These are phyloP conservation scores for Thalassophryne amazonica DNA, from an alignment of 2,797 vertebrate species.

Conservation along the genomic window DNA sequence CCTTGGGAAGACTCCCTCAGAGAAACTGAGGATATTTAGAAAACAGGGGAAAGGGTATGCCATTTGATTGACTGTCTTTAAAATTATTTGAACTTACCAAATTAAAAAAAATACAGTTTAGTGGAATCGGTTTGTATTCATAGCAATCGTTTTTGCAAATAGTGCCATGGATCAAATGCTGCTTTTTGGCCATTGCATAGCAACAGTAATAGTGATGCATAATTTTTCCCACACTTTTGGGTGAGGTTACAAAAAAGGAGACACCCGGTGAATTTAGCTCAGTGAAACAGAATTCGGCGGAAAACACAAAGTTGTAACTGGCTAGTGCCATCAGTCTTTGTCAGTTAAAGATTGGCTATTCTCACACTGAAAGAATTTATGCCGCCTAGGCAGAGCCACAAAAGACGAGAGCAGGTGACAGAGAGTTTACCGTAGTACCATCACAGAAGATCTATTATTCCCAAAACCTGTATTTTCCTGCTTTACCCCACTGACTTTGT, in stretches of 20 bases:
- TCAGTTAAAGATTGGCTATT: conserved; percentile 25
- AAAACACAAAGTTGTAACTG: conserved; percentile 24
- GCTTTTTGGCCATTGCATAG: conserved; percentile 38
- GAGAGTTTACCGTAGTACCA: conserved; percentile 36
- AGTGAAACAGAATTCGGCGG: conserved; percentile 21
- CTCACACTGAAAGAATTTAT: conserved; percentile 29
- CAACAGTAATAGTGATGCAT: conserved; percentile 22
- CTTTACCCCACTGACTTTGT: conserved; percentile 31
- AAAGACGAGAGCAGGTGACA: conserved; percentile 19
- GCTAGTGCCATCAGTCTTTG: conserved; percentile 43
- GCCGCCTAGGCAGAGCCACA: background rate
- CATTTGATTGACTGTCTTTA: too few relatives aligned
- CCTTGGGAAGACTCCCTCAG: too few relatives aligned
- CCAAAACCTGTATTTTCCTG: conserved; percentile 1
- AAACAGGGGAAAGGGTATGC: too few relatives aligned
- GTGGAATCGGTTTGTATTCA: too few relatives aligned
- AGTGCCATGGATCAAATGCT: background rate
- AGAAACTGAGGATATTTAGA: too few relatives aligned
- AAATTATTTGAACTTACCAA: too few relatives aligned
- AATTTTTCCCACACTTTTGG: conserved; percentile 14
- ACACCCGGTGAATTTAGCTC: conserved; percentile 9
- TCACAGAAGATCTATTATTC: conserved; percentile 41
- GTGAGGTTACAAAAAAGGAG: background rate
- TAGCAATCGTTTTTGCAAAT: conserved; percentile 2
- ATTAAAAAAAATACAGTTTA: too few relatives aligned